Percentiles rank a stretch among this genome's conserved stretches.
Evolutionary conservation across 2,797 vertebrate genomes (phyloP).

Genomic region (Ateles fusciceps): DNA sequence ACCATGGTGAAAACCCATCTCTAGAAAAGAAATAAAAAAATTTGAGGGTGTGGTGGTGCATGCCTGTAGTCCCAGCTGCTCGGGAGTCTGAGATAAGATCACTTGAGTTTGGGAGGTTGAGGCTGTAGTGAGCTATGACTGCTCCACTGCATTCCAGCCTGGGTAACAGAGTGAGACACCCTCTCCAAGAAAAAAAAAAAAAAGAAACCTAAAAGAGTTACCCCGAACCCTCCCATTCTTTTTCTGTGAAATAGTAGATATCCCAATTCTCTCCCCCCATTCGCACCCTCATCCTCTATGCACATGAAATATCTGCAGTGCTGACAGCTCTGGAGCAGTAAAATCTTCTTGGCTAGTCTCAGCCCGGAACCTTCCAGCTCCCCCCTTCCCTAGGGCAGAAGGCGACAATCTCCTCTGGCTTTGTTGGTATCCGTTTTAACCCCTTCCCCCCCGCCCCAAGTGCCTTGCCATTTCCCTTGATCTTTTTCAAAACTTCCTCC

Average conservation of each 20-base stretch:
- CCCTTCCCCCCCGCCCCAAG: neutral
- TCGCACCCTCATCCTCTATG: neutral
- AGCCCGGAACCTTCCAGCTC: slow-evolving; percentile 53
- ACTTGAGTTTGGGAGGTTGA: too few species aligned
- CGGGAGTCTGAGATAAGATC: too few species aligned
- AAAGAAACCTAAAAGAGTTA: slow-evolving; percentile 18
- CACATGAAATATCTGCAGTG: neutral
- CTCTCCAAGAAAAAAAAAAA: slow-evolving; percentile 16
- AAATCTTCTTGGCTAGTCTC: slow-evolving; percentile 37
- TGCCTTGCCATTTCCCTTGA: slow-evolving; percentile 75
- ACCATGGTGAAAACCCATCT: neutral
- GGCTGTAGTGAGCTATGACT: too few species aligned
- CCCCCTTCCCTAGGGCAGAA: slow-evolving; percentile 53
- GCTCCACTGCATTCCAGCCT: neutral
- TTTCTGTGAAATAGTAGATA: slow-evolving; percentile 30
- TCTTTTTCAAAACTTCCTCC: slow-evolving; percentile 70
- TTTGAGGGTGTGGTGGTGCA: neutral
- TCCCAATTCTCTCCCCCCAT: neutral
- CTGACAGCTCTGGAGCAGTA: slow-evolving; percentile 55
- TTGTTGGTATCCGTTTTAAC: slow-evolving; percentile 62
- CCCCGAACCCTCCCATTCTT: neutral
- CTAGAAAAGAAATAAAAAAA: neutral
- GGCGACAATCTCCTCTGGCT: slow-evolving; percentile 43
- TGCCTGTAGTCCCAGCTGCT: too few species aligned
- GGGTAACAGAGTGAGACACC: neutral